phyloP scores from a whole-genome alignment of 64 coral and sea anemone species.

The Actinia tenebrosa region DNA sequence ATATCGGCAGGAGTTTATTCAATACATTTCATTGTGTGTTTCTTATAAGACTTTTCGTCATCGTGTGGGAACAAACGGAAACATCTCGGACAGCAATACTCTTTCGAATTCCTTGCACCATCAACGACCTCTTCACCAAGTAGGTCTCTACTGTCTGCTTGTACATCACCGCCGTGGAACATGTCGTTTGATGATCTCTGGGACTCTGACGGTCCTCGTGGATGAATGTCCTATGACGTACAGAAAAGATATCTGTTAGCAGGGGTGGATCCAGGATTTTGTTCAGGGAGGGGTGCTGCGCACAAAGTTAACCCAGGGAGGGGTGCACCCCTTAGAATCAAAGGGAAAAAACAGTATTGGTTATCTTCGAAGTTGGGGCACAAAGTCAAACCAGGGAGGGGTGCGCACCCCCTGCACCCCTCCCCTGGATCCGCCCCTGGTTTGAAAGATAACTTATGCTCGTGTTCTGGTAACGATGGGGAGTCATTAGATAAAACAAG shows the following conservation, averaged over 20 bases:
- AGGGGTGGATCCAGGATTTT: neutral
- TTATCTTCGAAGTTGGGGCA: no score
- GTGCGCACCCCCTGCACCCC: no score
- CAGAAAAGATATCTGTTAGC: neutral
- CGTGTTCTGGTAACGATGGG: no score
- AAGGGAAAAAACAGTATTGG: no score
- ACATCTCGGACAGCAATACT: neutral
- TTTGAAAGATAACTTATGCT: no score
- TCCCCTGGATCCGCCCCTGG: no score
- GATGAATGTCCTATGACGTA: neutral
- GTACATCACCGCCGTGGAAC: constrained; percentile 16
- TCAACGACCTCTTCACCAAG: neutral
- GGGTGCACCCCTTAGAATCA: neutral
- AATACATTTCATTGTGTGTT: neutral
- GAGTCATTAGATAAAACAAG: no score
- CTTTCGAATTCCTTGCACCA: neutral
- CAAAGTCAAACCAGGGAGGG: no score
- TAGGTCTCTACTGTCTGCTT: neutral
- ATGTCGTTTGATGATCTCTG: constrained; percentile 1
- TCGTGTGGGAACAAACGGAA: neutral
- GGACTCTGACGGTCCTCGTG: neutral
- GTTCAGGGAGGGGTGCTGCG: no score
- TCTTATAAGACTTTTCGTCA: neutral
- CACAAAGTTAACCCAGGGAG: no score
- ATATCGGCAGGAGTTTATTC: neutral